Base-by-base conservation (phyloP, 2,888 invertebrate genomes). In the Chrysolina haemoptera region DNA sequence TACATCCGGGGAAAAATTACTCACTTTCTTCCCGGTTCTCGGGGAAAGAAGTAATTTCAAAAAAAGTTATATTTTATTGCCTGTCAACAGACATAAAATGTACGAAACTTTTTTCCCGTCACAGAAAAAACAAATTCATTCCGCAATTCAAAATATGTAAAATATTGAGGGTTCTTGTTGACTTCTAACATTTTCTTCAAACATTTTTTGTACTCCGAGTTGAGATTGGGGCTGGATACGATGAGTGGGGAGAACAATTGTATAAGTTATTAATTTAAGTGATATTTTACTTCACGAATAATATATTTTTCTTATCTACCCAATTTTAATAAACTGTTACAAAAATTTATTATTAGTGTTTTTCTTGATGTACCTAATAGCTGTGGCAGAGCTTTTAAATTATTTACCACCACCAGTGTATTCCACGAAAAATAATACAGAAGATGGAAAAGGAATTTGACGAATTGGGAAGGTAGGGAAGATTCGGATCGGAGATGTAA, bases 291-390 rank as follows among this genome's bases (percentile, higher is more conserved):
- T 27, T 59, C 59, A 35, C 55, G 62, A 74, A 64, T 68, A 69
- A 65, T 70, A 72, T 72, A 68, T 70, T 72, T 74, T 71, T 69
- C 48, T 46, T 73, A 69, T 62, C 70, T 72, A 76, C 66, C 70
- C 62, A 63, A 74, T 76, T 76, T 74, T 74, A 76, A 78, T 78
- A 78, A 76, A 78, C 64, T 74, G 77, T 77, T 77, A 76, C 70
- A 69, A 77, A 71, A 68, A 73, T 55, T n/a, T 3, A 16, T 27
- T 35, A 35, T 27, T n/a, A n/a, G 35, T n/a, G 14, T n/a, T 40
- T 27, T 18, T 66, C 20, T 69, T 46, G 14, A 4, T 53, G 8
- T 11, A 1, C 2, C 12, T 43, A 1, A 6, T n/a, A 27, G 5
- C 27, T 27, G 27, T 27, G 27, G 27, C 27, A 27, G 27, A 5